Evolutionary conservation across 2,113 vertebrate species (phyloP), one percentile per base, ranked within the genome.

Genomic region (Cygnus atratus): DNA sequence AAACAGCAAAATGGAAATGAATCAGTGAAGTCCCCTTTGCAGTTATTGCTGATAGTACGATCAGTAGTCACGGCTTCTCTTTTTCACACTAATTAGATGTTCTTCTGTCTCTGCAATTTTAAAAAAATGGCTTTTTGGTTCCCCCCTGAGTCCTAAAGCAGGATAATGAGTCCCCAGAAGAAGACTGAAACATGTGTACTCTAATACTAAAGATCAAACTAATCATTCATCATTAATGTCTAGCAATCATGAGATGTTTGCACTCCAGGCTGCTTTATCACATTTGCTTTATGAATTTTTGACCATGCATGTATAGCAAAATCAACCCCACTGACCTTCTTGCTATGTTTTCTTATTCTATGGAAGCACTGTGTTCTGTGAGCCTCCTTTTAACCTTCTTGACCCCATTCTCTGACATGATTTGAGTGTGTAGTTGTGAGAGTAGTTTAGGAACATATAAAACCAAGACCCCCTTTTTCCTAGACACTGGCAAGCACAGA

Each of bases 231-330:
- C 54, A 68, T 31, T 65, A 37, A 37, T 73, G 12, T 58, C 71
- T 50, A 70, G 50, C n/a, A 85, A 5, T 93, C n/a, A 41, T 70
- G 59, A 94, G 41, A 14, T 54, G 54, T 22, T 89, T 92, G n/a
- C 55, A 57, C 28, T 84, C n/a, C 41, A 24, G 35, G 44, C 62
- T 87, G 28, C 84, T 79, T 87, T 73, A 62, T 83, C 28, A 29
- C 52, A 1, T 79, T 79, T 84, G 22, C 81, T 84, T 86, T 82
- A 66, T 80, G 91, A 83, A 57, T 83, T 93, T 88, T 89, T 73
- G 74, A 70, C 70, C 21, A 9, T 81, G 94, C 65, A 35, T 50
- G 8, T 89, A 50, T 79, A 79, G 89, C 89, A 89, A 94, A 94
- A 95, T 82, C 74, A 68, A 18, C 3, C 8, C 13, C 22, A 18